phyloP scores from a whole-genome alignment of 37 sponge, comb jelly and placozoan species.

The Halichondria panicea region DNA sequence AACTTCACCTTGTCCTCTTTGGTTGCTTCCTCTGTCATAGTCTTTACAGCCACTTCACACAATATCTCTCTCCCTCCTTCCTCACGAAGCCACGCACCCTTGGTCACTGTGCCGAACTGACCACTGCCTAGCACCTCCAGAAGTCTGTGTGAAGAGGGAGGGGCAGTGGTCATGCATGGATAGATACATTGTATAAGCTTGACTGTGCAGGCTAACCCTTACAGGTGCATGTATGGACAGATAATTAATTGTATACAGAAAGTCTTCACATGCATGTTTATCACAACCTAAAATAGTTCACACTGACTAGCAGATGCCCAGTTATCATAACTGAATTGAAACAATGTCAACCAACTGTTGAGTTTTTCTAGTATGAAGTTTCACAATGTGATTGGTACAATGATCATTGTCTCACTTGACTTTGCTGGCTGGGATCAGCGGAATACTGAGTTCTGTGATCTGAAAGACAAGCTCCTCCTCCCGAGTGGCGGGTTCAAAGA shows the following conservation, averaged over 20 bases:
- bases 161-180: no score
- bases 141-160: constrained; percentile 9
- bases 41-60: constrained; percentile 30
- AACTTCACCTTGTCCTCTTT: constrained; percentile 15
- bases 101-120: constrained; percentile 14
- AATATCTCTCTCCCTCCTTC: neutral
- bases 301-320: no score
- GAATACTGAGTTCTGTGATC: neutral
- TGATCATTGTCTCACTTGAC: constrained; percentile 29
- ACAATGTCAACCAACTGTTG: no score
- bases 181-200: no score
- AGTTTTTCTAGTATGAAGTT: no score
- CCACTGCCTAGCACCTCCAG: constrained; percentile 21
- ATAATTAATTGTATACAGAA: no score
- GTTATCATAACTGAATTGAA: no score
- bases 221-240: no score
- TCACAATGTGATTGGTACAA: no score
- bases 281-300: no score
- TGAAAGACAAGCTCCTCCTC: constrained; percentile 25
- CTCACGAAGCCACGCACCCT: neutral
- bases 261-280: no score
- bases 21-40: neutral
- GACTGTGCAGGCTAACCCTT: no score
- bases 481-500: constrained; percentile 15
- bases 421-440: constrained; percentile 1